Evolutionary conservation across 2,113 vertebrate genomes (phyloP), one percentile per base, ranked within the genome.

Genomic region (Engraulis encrasicolus): DNA sequence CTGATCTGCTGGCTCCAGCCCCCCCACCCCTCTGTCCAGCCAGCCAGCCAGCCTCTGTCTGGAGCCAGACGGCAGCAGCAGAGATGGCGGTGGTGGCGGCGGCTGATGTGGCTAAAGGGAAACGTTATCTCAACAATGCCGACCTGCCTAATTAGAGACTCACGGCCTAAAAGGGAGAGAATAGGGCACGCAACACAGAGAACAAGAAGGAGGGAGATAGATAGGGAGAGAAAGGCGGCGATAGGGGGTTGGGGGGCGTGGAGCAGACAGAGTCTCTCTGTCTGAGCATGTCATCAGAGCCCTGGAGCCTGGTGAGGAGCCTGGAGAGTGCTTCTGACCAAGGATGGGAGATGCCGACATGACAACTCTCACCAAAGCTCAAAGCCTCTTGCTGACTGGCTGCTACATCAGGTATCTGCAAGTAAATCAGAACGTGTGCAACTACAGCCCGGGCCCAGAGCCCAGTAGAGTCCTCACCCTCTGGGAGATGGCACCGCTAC

Each of bases 201-300:
- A 66, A 27, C 23, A 15, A 66, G 23, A 34, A 4, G 34, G 27
- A 74, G 66, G 17, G 66, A 31, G 11, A 66, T 6, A 66, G 9
- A 34, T 9, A 71, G 27, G 3, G 27, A 31, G 61, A 12, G 61
- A 34, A 12, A 34, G 61, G 14, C 0, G 61, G 27, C n/a, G n/a
- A n/a, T n/a, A n/a, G 34, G 12, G 31, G 27, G 31, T 12, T 23
- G 31, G 31, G 14, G 54, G 54, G 19, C 0, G 19, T 23, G 15
- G 66, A 74, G 6, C 66, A 74, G 66, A 66, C 58, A 66, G 58
- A 27, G n/a, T 14, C 66, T 31, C 34, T 74, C 66, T 31, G 23
- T 74, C 66, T 74, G 66, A 74, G 31, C 58, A 74, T 74, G 66
- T 14, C 66, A 74, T 74, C 66, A 74, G 58, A 66, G 66, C 31